Evolutionary conservation across 2,797 vertebrate genomes (phyloP).

Genomic region (Sphenodon punctatus): DNA sequence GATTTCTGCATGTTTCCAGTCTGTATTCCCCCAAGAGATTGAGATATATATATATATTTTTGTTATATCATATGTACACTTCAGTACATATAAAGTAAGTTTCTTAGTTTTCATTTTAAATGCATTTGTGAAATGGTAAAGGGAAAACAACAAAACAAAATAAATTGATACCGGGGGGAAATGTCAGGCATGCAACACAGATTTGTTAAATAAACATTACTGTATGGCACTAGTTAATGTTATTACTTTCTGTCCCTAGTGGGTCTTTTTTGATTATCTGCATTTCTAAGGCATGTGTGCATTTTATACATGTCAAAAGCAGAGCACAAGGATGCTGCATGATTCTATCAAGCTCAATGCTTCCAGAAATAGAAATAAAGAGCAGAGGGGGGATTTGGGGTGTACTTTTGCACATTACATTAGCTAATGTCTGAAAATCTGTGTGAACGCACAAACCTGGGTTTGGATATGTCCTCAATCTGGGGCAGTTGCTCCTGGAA

Average conservation of each 20-base stretch:
- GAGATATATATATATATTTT: conserved; percentile 65
- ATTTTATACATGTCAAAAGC: conserved; percentile 18
- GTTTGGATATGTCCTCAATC: too few species aligned
- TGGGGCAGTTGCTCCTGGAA: too few species aligned
- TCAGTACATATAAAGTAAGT: conserved; percentile 62
- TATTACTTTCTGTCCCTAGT: conserved; percentile 60
- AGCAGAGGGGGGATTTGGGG: too few species aligned
- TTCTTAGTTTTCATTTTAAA: conserved; percentile 71
- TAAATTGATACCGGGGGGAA: conserved; percentile 67
- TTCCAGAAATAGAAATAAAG: not conserved
- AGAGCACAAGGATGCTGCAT: conserved; percentile 11
- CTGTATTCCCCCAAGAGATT: conserved; percentile 61
- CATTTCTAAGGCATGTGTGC: conserved; percentile 52
- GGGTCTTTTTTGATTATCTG: conserved; percentile 63
- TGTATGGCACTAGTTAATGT: conserved; percentile 63
- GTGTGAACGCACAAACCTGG: too few species aligned
- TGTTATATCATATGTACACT: conserved; percentile 57
- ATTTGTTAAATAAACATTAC: conserved; percentile 73
- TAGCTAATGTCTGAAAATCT: too few species aligned
- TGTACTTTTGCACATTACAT: too few species aligned
- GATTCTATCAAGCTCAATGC: not conserved
- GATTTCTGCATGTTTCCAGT: conserved; percentile 45
- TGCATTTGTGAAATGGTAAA: conserved; percentile 47
- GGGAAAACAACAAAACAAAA: conserved; percentile 68
- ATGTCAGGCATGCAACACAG: conserved; percentile 60